Evolutionary conservation across 2,113 vertebrate genomes (phyloP), one percentile per base, ranked within the genome.

Genomic region (Saguinus imperator): DNA sequence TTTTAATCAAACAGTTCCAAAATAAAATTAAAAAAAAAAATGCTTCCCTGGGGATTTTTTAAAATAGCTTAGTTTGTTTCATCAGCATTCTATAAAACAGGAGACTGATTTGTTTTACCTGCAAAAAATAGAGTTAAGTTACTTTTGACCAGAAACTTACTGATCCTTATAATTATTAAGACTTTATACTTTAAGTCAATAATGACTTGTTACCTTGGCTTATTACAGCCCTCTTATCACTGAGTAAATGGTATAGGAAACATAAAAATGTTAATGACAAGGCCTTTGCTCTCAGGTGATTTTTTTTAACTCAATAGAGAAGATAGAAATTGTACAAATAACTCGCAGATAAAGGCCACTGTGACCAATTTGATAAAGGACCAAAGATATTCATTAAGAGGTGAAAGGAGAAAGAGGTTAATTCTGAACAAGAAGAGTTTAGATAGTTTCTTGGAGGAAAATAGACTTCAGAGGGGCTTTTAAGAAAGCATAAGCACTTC

Each of bases 181-280:
- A 82, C 16, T 80, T 95, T 95, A 81, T 75, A 94, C 52, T 96
- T 95, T 48, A 89, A 76, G 37, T 68, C 45, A 91, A 68, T 37
- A 66, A 10, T 93, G 73, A 50, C 45, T 66, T 81, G n/a, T 45
- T 92, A 72, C 37, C 81, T 68, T 82, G 21, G 17, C 29, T 94
- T 92, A 43, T 79, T 80, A 45, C 18, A 70, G 16, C 16, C 40
- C 35, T 79, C 37, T 57, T 40, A 66, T 81, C 23, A 83, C 29
- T 25, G 8, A 87, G 25, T 35, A 52, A 91, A 94, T 80, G 3
- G 84, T 92, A 66, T 18, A 79, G 40, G 61, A 92, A 85, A 64
- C 55, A 68, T 37, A 64, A 75, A 55, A 11, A 37, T 64, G 3
- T n/a, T 68, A 35, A 20, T 50, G 29, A 40, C 40, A 91, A 86